These are phyloP conservation scores for Anisognathus igniventris DNA, from an alignment of 2,797 vertebrate species.

Conservation along the genomic window DNA sequence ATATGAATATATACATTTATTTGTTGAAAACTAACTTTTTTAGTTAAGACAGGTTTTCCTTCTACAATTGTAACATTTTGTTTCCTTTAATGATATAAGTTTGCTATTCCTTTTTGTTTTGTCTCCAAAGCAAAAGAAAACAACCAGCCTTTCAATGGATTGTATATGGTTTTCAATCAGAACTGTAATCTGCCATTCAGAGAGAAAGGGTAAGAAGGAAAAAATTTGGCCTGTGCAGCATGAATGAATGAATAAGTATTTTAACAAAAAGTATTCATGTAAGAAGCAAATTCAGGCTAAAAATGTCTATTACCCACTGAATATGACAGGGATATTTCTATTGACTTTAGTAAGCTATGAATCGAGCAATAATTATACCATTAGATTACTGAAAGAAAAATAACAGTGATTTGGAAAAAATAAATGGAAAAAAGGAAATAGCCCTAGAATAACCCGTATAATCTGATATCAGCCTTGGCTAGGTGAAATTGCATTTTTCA, in stretches of 20 bases:
- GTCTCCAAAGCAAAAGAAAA: neutral
- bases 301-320: neutral
- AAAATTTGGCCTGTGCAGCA: neutral
- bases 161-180: neutral
- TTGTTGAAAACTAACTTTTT: neutral
- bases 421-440: neutral
- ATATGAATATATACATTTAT: neutral
- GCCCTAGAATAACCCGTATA: neutral
- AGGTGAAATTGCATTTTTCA: conserved; percentile 11
- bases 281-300: neutral
- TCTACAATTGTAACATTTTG: neutral
- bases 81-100: neutral
- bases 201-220: neutral
- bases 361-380: conserved; percentile 15
- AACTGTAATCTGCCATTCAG: neutral
- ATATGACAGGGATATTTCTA: neutral
- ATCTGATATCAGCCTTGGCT: neutral
- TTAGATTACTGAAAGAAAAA: conserved; percentile 21
- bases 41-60: neutral
- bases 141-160: neutral
- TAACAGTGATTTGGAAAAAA: conserved; percentile 22
- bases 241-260: neutral
- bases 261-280: neutral
- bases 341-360: neutral
- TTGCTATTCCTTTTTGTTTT: neutral